Percentiles rank a stretch among this genome's conserved stretches.
These are phyloP conservation scores for Phymanthus crucifer DNA, from an alignment of 92 coral and sea anemone genomes.

Conservation along the genomic window DNA sequence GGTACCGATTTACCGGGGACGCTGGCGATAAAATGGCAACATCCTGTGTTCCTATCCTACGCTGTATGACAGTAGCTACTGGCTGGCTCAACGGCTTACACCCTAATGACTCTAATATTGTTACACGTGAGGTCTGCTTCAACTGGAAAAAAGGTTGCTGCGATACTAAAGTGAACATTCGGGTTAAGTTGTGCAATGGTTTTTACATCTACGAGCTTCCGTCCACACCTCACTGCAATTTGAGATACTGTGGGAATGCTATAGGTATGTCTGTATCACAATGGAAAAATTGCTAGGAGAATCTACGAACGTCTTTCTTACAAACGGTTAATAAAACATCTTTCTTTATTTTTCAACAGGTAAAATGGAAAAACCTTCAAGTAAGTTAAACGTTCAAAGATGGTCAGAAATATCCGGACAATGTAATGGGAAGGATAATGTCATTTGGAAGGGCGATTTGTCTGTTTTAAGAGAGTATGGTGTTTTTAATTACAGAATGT, in stretches of 20 bases:
- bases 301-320: too few species aligned
- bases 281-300: background rate
- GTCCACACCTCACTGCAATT: background rate
- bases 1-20: slow-evolving; percentile 7
- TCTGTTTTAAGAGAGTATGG: too few species aligned
- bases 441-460: too few species aligned
- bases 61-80: slow-evolving; percentile 8
- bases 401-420: background rate
- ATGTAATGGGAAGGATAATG: too few species aligned
- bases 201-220: slow-evolving; percentile 39
- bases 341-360: background rate
- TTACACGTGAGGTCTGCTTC: slow-evolving; percentile 22
- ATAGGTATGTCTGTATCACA: background rate
- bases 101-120: background rate
- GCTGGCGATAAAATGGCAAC: background rate
- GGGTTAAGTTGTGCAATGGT: slow-evolving; percentile 9
- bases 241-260: slow-evolving; percentile 39
- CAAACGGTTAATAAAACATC: too few species aligned
- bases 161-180: background rate
- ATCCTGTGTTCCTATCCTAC: slow-evolving; percentile 12
- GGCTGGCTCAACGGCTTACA: slow-evolving; percentile 33
- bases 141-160: slow-evolving; percentile 24
- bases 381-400: background rate
- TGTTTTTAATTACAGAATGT: slow-evolving; percentile 32
- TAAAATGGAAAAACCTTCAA: background rate